Percentiles rank a stretch among this genome's conserved stretches.
phyloP scores from a whole-genome alignment of 2,797 vertebrate genomes.

The Chelon labrosus region DNA sequence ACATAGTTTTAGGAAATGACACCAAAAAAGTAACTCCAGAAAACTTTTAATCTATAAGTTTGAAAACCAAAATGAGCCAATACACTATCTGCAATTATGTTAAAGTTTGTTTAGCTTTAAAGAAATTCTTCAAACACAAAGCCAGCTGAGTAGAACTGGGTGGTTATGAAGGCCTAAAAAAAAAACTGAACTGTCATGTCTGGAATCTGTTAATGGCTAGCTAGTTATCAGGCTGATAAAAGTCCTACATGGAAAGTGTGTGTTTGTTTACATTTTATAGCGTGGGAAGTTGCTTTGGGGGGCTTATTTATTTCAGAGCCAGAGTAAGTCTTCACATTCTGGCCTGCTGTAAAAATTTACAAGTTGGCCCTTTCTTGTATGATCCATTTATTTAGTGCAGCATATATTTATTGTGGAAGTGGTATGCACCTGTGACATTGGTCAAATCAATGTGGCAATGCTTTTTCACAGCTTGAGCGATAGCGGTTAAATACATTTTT shows the following conservation, averaged over 20 bases:
- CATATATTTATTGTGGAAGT: too few species aligned
- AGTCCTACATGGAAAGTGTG: background rate
- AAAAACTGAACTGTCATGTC: constrained; percentile 15
- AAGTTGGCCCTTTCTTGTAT: too few species aligned
- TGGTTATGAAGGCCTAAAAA: constrained; percentile 3
- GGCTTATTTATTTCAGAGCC: background rate
- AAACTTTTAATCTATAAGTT: constrained; percentile 25
- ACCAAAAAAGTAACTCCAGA: too few species aligned
- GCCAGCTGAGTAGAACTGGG: constrained; percentile 2
- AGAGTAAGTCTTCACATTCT: background rate
- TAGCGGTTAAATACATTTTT: too few species aligned
- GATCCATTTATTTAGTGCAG: too few species aligned
- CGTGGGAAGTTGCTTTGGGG: constrained; percentile 17
- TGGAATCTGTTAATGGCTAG: constrained; percentile 52
- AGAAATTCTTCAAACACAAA: background rate
- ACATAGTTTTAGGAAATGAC: constrained; percentile 54
- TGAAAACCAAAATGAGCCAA: constrained; percentile 36
- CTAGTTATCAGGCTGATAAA: constrained; percentile 34
- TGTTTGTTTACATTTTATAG: constrained; percentile 7
- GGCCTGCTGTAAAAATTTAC: too few species aligned
- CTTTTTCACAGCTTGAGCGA: too few species aligned
- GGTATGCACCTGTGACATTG: too few species aligned
- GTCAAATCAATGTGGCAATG: too few species aligned
- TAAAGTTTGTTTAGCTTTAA: constrained; percentile 26
- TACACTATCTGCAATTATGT: constrained; percentile 16